Evolutionary conservation across 2,888 invertebrate genomes (phyloP).

Genomic region (Nycteola revayana): DNA sequence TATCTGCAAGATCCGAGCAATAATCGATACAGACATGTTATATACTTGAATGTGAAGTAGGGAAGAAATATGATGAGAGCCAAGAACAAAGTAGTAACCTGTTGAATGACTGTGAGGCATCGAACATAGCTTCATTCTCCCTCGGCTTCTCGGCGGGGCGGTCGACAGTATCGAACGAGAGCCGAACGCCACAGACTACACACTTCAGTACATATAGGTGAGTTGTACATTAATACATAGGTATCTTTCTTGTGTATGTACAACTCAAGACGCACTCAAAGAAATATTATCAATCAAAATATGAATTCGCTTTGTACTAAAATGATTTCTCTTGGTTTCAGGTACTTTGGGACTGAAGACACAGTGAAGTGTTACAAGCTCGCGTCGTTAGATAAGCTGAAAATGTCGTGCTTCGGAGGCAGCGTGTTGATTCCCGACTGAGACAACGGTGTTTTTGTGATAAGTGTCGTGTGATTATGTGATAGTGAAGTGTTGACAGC

Average conservation of each 20-base stretch:
- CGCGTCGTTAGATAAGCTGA: constrained; percentile 23
- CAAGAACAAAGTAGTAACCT: constrained; percentile 53
- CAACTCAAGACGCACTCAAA: constrained; percentile 10
- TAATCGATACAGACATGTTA: constrained; percentile 20
- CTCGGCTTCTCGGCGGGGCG: constrained; percentile 45
- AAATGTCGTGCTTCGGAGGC: constrained; percentile 67
- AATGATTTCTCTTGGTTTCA: constrained; percentile 31
- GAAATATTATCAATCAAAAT: constrained; percentile 17
- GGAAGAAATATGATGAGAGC: constrained; percentile 41
- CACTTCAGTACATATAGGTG: constrained; percentile 19
- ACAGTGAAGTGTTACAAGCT: constrained; percentile 18
- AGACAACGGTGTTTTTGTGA: constrained; percentile 32
- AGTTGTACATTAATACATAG: too few species aligned
- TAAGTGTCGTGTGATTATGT: constrained; percentile 52
- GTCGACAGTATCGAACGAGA: constrained; percentile 39
- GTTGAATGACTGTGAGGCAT: constrained; percentile 49
- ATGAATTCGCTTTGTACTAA: constrained; percentile 26
- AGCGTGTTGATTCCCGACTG: constrained; percentile 68
- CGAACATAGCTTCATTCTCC: constrained; percentile 47
- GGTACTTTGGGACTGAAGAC: constrained; percentile 27
- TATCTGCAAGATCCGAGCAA: too few species aligned
- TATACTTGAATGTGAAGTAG: constrained; percentile 27
- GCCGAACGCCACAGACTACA: constrained; percentile 24
- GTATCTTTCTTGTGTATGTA: neutral
- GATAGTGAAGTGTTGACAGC: constrained; percentile 45